Conservation (phyloP, 1,140 invertebrate species). For the Trachymyrmex septentrionalis region DNA sequence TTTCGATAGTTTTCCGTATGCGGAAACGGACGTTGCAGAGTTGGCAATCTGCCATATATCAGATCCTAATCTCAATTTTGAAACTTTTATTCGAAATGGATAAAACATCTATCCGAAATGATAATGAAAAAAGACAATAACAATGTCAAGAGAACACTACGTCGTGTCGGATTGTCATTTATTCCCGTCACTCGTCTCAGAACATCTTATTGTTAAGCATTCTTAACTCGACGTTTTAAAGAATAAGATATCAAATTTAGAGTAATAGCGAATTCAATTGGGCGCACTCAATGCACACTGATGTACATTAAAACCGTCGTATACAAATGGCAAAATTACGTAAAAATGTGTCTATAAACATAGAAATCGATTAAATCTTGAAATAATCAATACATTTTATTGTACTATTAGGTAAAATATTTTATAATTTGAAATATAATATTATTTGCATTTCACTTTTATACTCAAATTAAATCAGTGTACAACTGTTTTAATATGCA, state of each 20-base stretch:
- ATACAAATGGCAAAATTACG: too few relatives aligned
- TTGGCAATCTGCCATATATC: conserved; percentile 18
- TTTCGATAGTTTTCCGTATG: conserved; percentile 30
- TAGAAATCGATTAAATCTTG: too few relatives aligned
- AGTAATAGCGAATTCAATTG: too few relatives aligned
- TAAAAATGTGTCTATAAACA: too few relatives aligned
- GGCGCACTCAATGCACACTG: too few relatives aligned
- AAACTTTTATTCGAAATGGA: conserved; percentile 26
- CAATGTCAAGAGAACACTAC: not conserved
- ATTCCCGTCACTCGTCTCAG: not conserved
- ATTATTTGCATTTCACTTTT: too few relatives aligned
- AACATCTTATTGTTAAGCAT: not conserved
- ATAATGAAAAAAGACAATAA: not conserved
- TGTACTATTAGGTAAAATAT: too few relatives aligned
- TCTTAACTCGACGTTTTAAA: not conserved
- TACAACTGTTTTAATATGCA: too few relatives aligned
- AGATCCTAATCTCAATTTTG: conserved; percentile 3
- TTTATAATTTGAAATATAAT: too few relatives aligned
- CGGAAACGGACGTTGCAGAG: conserved; percentile 17
- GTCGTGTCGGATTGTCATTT: not conserved
- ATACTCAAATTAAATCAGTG: too few relatives aligned
- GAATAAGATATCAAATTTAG: not conserved
- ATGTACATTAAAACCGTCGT: too few relatives aligned
- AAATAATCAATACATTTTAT: too few relatives aligned
- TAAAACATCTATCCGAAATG: conserved; percentile 22